A percentile compares a stretch with the other conserved stretches of the same genome.
phyloP scores from a whole-genome alignment of 2,888 invertebrate species.

The Abscondita cerata region DNA sequence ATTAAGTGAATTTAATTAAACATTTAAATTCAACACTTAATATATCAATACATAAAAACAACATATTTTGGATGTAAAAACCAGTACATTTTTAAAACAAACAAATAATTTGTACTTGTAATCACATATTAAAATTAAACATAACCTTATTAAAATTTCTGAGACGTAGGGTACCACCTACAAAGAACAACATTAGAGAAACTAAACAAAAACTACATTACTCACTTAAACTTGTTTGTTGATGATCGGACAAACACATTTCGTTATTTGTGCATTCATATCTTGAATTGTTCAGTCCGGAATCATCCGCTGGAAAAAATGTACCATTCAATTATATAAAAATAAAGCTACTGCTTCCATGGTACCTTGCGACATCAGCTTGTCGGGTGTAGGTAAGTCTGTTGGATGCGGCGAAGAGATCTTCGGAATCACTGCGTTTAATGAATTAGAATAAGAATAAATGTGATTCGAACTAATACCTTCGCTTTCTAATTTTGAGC shows the following conservation, averaged over 20 bases:
- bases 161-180: slow-evolving; percentile 14
- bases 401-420: slow-evolving; percentile 54
- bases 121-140: slow-evolving; percentile 28
- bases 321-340: slow-evolving; percentile 42
- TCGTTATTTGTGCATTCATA: slow-evolving; percentile 19
- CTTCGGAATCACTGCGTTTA: slow-evolving; percentile 40
- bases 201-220: not conserved
- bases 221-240: slow-evolving; percentile 17
- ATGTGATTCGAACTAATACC: slow-evolving; percentile 38
- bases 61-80: slow-evolving; percentile 11
- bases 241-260: slow-evolving; percentile 4
- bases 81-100: slow-evolving; percentile 16
- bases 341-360: not conserved
- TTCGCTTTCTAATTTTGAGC: slow-evolving; percentile 49
- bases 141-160: slow-evolving; percentile 17
- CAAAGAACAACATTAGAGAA: slow-evolving; percentile 2
- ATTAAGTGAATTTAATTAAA: not conserved
- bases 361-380: slow-evolving; percentile 54
- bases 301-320: slow-evolving; percentile 54
- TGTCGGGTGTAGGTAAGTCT: slow-evolving; percentile 57
- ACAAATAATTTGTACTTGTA: slow-evolving; percentile 29
- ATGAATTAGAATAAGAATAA: slow-evolving; percentile 43
- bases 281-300: slow-evolving; percentile 47
- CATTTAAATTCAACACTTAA: slow-evolving; percentile 4
- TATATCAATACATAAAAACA: slow-evolving; percentile 19